phyloP scores from a whole-genome alignment of 2,888 invertebrate genomes.

The Drosophila formosana region DNA sequence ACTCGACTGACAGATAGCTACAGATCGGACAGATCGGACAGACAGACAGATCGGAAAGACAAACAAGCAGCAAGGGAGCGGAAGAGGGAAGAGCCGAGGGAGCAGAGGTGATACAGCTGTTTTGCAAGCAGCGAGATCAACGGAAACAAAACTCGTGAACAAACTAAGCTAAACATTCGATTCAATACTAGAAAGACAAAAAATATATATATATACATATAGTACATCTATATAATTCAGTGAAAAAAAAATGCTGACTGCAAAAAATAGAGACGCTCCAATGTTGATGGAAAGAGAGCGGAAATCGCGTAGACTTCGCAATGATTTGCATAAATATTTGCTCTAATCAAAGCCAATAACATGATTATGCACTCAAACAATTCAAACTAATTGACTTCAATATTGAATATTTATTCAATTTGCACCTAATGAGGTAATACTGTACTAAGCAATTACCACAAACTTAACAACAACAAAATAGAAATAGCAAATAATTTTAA shows the following conservation, averaged over 20 bases:
- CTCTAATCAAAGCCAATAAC: constrained; percentile 15
- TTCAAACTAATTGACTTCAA: constrained; percentile 17
- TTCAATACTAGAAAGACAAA: neutral
- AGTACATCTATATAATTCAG: neutral
- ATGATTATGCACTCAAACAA: constrained; percentile 15
- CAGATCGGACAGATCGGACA: neutral
- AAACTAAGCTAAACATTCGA: constrained; percentile 11
- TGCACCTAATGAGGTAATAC: constrained; percentile 23
- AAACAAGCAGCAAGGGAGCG: neutral
- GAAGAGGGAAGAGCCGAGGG: neutral
- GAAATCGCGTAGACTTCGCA: neutral
- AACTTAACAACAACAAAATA: neutral
- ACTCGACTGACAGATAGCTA: constrained; percentile 24
- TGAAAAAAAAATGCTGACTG: neutral
- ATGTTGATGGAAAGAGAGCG: neutral
- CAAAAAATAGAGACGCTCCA: neutral
- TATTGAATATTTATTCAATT: constrained; percentile 17
- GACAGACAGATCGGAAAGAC: neutral
- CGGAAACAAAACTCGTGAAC: constrained; percentile 15
- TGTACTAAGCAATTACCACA: constrained; percentile 15
- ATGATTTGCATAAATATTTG: constrained; percentile 25
- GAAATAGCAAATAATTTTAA: neutral
- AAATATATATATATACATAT: neutral
- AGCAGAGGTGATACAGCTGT: constrained; percentile 17
- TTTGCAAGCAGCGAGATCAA: constrained; percentile 13